Evolutionary conservation across 2,113 vertebrate genomes (phyloP), one percentile per base, ranked within the genome.

Genomic region (Zosterops borbonicus): DNA sequence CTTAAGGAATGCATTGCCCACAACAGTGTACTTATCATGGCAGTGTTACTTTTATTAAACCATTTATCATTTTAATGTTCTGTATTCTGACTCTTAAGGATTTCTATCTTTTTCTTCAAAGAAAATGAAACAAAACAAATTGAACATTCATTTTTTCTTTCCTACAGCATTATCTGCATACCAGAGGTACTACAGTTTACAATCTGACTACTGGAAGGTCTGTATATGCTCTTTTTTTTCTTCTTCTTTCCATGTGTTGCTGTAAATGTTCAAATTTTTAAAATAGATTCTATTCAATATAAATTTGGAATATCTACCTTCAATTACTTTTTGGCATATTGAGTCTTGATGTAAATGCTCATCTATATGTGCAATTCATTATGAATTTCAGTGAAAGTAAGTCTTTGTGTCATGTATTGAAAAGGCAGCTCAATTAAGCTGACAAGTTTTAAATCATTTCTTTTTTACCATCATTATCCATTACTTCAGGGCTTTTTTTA

Each of bases 161-260:
- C 65, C 96, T 96, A 62, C 97, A 99, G 99, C 99, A 98, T 99
- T 99, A 99, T 99, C 99, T 98, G 99, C 99, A 98, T 99, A 99
- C 98, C 99, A 99, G 99, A 99, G 99, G 98, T 99, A 99, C 99
- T 99, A 99, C 99, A 99, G 98, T 99, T 99, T 99, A 99, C 99
- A 99, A 97, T 98, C 98, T 97, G 99, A 99, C 98, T 99, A 99
- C 99, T 99, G 99, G 99, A 99, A 99, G 99, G 99, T 99, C 96
- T 98, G 99, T 98, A 90, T 69, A 94, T 47, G 46, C 85, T 95
- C 4, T 17, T 77, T 50, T 39, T 31, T 37, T 65, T 41, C n/a
- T 17, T 7, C 37, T 14, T 50, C 49, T 14, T 35, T 49, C 6
- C 22, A n/a, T 4, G 2, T 31, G 17, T 20, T 35, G 2, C 47